Conservation (phyloP, 2,113 vertebrate species). For the Eptesicus fuscus region DNA sequence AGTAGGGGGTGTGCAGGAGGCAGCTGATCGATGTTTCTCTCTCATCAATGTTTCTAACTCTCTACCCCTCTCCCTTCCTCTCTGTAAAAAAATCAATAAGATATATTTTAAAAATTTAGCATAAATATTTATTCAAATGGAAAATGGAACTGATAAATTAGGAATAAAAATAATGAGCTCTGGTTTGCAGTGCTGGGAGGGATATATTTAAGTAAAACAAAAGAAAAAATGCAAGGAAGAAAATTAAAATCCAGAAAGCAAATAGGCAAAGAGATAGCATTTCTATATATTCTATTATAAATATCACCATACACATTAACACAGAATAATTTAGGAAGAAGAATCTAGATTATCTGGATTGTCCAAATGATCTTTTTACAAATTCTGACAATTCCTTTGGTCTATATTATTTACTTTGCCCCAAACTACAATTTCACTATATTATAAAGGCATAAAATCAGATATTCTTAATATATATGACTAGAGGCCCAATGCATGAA, state of each 20-base stretch:
- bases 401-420: not conserved
- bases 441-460: not conserved
- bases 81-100: no score
- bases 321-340: not conserved
- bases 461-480: not conserved
- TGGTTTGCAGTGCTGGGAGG: not conserved
- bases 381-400: not conserved
- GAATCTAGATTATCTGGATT: not conserved
- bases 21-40: no score
- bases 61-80: no score
- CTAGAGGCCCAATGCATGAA: not conserved
- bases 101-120: not conserved
- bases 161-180: not conserved
- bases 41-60: no score
- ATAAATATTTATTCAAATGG: not conserved
- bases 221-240: not conserved
- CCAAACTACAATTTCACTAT: not conserved
- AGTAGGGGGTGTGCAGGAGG: no score
- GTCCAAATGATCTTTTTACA: not conserved
- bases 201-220: not conserved
- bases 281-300: not conserved
- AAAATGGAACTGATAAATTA: not conserved
- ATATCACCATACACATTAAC: not conserved
- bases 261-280: not conserved
- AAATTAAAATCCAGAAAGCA: not conserved